These are phyloP conservation scores for Diorhabda sublineata DNA, from an alignment of 1,140 invertebrate genomes.

Conservation along the genomic window DNA sequence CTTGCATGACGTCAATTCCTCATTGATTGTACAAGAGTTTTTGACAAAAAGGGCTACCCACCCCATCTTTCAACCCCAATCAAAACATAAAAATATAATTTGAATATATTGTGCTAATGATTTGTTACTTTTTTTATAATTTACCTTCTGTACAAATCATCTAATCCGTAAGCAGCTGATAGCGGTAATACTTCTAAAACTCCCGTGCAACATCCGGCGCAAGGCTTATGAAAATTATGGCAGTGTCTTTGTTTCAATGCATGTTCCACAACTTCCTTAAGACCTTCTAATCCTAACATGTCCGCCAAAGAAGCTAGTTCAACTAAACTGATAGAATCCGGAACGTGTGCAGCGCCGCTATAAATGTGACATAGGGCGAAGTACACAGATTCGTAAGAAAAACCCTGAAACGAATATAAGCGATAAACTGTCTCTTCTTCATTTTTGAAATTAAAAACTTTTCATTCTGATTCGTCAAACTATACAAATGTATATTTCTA, in stretches of 20 bases:
- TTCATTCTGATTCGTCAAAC: no score
- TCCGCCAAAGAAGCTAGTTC: constrained; percentile 83
- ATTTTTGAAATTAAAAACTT: no score
- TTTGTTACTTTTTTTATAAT: background rate
- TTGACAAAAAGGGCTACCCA: no score
- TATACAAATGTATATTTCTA: no score
- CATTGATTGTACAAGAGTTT: no score
- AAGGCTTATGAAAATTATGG: constrained; percentile 83
- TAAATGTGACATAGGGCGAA: constrained; percentile 91
- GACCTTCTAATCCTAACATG: constrained; percentile 80
- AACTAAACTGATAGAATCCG: constrained; percentile 77
- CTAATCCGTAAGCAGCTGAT: constrained; percentile 77
- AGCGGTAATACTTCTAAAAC: constrained; percentile 80
- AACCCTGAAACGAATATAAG: constrained; percentile 62
- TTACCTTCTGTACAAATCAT: constrained; percentile 68
- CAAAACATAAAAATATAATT: no score
- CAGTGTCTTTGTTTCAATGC: constrained; percentile 85
- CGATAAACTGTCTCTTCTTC: no score
- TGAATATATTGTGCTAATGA: no score
- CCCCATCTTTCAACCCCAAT: no score
- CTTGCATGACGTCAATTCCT: no score
- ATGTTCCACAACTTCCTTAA: constrained; percentile 85
- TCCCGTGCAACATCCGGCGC: constrained; percentile 44
- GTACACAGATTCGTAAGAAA: constrained; percentile 76
- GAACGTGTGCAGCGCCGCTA: constrained; percentile 79